A percentile compares a stretch with the other conserved stretches of the same genome.
Evolutionary conservation across 2,113 vertebrate species (phyloP).

Genomic region (Melanerpes aurifrons): DNA sequence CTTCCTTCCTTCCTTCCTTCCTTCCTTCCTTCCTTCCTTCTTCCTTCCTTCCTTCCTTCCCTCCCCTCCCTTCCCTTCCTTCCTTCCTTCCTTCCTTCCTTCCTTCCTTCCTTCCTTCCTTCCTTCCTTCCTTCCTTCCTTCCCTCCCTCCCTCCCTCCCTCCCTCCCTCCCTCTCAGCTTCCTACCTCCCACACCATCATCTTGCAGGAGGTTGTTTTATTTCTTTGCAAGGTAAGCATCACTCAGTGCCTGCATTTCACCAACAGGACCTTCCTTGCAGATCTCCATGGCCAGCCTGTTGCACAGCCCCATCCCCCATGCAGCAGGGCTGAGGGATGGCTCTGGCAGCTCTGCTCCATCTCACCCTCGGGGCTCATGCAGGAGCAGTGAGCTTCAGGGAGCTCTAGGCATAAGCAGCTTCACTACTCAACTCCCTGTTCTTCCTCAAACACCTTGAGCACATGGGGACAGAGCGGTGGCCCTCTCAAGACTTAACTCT

Average conservation of each 20-base stretch:
- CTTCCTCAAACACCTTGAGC: too few species aligned
- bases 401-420: not conserved
- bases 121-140: too few species aligned
- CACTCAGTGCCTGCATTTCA: not conserved
- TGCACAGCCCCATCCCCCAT: accelerated
- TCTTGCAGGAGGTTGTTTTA: not conserved
- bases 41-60: not conserved
- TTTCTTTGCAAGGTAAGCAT: not conserved
- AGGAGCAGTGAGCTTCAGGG: not conserved
- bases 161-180: not conserved
- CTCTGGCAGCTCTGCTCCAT: not conserved
- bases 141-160: not conserved
- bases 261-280: not conserved
- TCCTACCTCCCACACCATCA: not conserved
- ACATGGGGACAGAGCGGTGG: accelerated
- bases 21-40: too few species aligned
- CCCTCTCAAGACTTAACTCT: not conserved
- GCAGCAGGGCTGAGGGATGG: not conserved
- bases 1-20: too few species aligned
- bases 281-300: not conserved
- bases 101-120: not conserved
- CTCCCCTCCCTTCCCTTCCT: too few species aligned
- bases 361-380: not conserved
- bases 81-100: too few species aligned
- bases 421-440: not conserved